Conservation (phyloP, 1,140 invertebrate species). For the Centruroides sculpturatus region DNA sequence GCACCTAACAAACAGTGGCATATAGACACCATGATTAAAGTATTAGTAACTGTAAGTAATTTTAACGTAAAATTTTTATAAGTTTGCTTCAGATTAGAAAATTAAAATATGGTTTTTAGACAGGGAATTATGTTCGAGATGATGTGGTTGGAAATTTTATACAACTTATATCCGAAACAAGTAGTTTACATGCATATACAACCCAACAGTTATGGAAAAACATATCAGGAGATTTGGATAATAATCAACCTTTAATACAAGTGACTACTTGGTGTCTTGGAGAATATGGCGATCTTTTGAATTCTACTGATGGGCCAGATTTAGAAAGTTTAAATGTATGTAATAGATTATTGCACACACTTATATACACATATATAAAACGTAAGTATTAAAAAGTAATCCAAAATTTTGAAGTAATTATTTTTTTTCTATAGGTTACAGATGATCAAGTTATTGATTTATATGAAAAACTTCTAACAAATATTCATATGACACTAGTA, state of each 20-base stretch:
- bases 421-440: not conserved
- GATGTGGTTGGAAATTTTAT: slow-evolving; percentile 93
- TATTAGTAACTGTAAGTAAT: slow-evolving; percentile 55
- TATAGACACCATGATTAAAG: slow-evolving; percentile 88
- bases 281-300: slow-evolving; percentile 85
- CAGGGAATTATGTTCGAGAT: slow-evolving; percentile 91
- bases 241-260: slow-evolving; percentile 54
- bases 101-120: slow-evolving; percentile 36
- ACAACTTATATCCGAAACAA: slow-evolving; percentile 64
- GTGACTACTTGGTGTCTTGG: slow-evolving; percentile 95
- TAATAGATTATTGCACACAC: not conserved
- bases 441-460: slow-evolving; percentile 79
- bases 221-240: slow-evolving; percentile 48
- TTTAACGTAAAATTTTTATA: not conserved
- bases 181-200: slow-evolving; percentile 66
- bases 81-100: slow-evolving; percentile 34
- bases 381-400: not conserved
- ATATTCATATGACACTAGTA: slow-evolving; percentile 67
- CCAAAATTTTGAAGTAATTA: not conserved
- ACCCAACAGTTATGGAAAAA: slow-evolving; percentile 71
- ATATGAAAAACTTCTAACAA: slow-evolving; percentile 80
- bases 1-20: slow-evolving; percentile 93
- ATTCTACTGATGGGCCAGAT: slow-evolving; percentile 25
- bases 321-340: slow-evolving; percentile 24
- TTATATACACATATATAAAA: no score